Evolutionary conservation across 2,797 vertebrate genomes (phyloP).

Genomic region (Myotis daubentonii): DNA sequence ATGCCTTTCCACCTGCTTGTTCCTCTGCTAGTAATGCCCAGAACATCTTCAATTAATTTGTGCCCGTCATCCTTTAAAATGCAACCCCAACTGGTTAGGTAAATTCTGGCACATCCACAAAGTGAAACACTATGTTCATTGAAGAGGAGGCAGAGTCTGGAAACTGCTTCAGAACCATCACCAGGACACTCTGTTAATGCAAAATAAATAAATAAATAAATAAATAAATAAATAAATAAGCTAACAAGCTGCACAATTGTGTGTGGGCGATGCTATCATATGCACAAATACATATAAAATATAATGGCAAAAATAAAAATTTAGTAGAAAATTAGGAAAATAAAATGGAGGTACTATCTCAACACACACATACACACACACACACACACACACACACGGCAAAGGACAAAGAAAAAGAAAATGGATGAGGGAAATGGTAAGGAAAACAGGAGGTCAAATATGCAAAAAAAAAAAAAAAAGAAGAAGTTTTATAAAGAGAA

Average conservation of each 20-base stretch:
- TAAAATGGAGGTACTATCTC: background rate
- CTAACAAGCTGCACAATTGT: background rate
- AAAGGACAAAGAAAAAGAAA: background rate
- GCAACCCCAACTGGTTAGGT: accelerated
- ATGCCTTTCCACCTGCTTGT: background rate
- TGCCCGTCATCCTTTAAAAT: background rate
- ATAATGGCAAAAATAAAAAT: background rate
- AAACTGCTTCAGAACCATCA: background rate
- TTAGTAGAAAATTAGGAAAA: background rate
- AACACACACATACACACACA: background rate
- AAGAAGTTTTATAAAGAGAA: background rate
- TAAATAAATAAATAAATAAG: background rate
- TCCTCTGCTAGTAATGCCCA: background rate
- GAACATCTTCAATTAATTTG: too few relatives aligned
- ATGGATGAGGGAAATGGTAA: too few relatives aligned
- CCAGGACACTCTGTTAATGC: too few relatives aligned
- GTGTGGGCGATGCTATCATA: background rate
- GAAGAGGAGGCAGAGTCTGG: background rate
- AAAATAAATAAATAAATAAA: background rate
- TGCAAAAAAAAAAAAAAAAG: background rate
- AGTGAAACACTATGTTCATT: background rate
- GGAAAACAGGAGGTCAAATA: background rate
- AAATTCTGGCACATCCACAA: background rate
- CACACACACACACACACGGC: background rate
- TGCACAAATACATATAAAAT: background rate